Evolutionary conservation across 2,797 vertebrate species (phyloP), one percentile per base, ranked within the genome.

Genomic region (Staurois parvus): DNA sequence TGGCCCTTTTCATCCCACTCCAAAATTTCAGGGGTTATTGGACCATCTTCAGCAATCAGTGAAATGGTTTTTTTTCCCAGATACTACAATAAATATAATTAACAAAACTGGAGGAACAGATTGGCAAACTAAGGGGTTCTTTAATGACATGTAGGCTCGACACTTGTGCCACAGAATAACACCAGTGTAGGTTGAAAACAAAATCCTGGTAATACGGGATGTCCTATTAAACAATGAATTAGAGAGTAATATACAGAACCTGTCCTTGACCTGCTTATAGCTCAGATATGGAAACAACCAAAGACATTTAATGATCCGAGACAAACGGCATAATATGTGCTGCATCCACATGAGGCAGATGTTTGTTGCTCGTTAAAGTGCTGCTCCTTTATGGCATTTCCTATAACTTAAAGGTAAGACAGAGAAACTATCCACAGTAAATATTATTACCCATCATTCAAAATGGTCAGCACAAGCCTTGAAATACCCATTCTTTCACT

Each of bases 91-190:
- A 80, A 80, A 80, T 80, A 80, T 13, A 66, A 28, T 64, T 10
- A 29, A 56, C n/a, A 30, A 59, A 30, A 70, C 78, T 59, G 68
- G 67, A 80, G 67, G 30, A 83, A 70, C 17, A 56, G 74, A 72
- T 83, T 84, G 75, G 82, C 82, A 84, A 84, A 77, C 29, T 24
- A 77, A 32, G n/a, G 34, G 28, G 67, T 68, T 77, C 56, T 37
- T 34, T 32, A 34, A 45, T 9, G 28, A 73, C 17, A 28, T 73
- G 32, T 64, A 64, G 45, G 48, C 29, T 56, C 17, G 42, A 24
- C n/a, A 73, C 24, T 28, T 45, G 40, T 45, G 40, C 26, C 19
- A 29, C 45, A 40, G 28, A 48, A 64, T 4, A 66, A 21, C 40
- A 64, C 4, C 24, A 34, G 76, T 26, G n/a, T 34, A 13, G 62